These are phyloP conservation scores for Mastomys natalensis DNA, from an alignment of 2,113 vertebrate genomes.

Conservation along the genomic window DNA sequence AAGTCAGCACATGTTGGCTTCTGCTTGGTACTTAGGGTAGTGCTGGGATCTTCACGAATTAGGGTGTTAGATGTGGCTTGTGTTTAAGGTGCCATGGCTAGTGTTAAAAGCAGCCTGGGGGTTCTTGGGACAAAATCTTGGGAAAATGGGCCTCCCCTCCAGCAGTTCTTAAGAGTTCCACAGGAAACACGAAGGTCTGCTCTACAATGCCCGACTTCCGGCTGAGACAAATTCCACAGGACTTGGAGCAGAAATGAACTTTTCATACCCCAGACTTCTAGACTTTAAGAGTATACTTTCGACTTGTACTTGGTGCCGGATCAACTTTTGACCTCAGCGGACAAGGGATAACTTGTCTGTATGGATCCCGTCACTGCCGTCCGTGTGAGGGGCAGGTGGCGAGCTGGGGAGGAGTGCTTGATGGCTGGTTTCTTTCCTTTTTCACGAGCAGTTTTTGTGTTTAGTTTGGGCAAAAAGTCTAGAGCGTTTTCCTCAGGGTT, in stretches of 20 bases:
- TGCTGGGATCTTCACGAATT: background rate
- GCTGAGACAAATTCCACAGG: conserved; percentile 71
- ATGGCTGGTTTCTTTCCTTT: background rate
- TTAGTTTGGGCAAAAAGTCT: background rate
- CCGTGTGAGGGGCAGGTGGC: background rate
- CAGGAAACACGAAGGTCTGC: conserved; percentile 77
- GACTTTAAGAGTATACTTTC: background rate
- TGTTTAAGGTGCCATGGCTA: background rate
- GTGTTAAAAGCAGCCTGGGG: conserved; percentile 5
- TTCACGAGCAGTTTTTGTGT: background rate
- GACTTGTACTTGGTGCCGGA: conserved; percentile 33
- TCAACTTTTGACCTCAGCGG: conserved; percentile 55
- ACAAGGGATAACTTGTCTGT: conserved; percentile 48
- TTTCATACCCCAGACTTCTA: conserved; percentile 12
- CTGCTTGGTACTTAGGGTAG: background rate
- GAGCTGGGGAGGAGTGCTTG: background rate
- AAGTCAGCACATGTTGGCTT: background rate
- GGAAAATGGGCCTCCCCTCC: background rate
- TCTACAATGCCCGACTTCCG: conserved; percentile 84
- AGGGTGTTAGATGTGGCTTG: background rate
- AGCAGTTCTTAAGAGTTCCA: conserved; percentile 49
- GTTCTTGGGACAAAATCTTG: background rate
- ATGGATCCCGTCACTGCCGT: conserved; percentile 33
- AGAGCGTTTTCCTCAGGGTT: background rate
- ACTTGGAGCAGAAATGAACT: conserved; percentile 52